phyloP scores from a whole-genome alignment of 64 coral and sea anemone genomes.

The Acropora yongei region DNA sequence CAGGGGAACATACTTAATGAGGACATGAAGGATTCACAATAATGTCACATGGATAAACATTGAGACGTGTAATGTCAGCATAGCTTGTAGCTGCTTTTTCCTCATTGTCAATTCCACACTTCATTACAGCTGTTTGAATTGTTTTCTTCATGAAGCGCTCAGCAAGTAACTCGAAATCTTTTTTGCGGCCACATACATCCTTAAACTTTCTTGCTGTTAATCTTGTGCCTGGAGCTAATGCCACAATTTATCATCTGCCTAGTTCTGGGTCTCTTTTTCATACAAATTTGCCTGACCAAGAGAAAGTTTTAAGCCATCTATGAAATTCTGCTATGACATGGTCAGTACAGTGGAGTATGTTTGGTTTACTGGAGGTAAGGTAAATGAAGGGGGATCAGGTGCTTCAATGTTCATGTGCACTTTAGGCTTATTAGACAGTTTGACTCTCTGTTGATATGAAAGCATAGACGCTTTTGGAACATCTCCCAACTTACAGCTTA shows the following conservation, averaged over 20 bases:
- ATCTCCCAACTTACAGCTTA: too few relatives aligned
- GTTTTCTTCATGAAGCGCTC: constrained; percentile 59
- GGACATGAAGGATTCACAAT: too few relatives aligned
- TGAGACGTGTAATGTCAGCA: too few relatives aligned
- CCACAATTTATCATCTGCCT: background rate
- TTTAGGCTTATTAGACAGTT: too few relatives aligned
- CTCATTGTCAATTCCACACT: constrained; percentile 38
- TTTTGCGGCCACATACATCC: constrained; percentile 41
- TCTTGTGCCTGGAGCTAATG: constrained; percentile 11
- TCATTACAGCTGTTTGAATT: constrained; percentile 38
- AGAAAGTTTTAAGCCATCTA: constrained; percentile 34
- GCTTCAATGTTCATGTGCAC: too few relatives aligned
- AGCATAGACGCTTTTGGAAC: too few relatives aligned
- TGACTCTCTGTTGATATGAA: too few relatives aligned
- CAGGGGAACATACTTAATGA: too few relatives aligned
- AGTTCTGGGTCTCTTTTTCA: constrained; percentile 46
- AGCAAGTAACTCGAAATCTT: constrained; percentile 38
- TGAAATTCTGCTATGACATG: background rate
- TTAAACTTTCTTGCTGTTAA: constrained; percentile 56
- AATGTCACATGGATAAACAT: too few relatives aligned
- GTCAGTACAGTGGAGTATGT: constrained; percentile 53
- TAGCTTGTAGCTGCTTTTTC: constrained; percentile 40
- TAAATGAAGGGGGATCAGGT: too few relatives aligned
- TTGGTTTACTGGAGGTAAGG: too few relatives aligned
- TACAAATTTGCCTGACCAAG: background rate